Conservation (phyloP, 2,797 vertebrate genomes). For the Poeciliopsis infans region DNA sequence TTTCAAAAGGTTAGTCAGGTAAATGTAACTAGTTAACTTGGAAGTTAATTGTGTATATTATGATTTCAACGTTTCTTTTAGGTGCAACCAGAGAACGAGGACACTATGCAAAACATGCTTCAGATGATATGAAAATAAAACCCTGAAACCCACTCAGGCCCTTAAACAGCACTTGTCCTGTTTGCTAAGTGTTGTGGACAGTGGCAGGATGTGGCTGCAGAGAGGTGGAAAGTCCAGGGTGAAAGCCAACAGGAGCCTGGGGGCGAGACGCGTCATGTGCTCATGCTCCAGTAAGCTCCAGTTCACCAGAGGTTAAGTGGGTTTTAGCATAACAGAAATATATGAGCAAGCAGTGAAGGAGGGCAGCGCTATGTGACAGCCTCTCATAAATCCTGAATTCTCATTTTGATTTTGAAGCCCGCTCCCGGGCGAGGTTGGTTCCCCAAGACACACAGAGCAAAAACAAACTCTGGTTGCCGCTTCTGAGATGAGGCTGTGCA, state of each 20-base stretch:
- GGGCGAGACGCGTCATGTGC: conserved; percentile 33
- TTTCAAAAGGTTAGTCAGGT: no score
- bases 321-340: conserved; percentile 44
- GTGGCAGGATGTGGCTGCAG: conserved; percentile 47
- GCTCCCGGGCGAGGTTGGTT: conserved; percentile 17
- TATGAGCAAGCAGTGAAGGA: conserved; percentile 30
- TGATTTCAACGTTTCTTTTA: not conserved
- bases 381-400: conserved; percentile 35
- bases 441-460: conserved; percentile 37
- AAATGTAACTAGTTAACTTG: not conserved
- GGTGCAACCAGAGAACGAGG: not conserved
- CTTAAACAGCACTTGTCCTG: conserved; percentile 22
- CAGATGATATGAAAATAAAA: not conserved
- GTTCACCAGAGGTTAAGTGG: conserved; percentile 65
- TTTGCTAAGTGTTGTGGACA: conserved; percentile 32
- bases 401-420: conserved; percentile 40
- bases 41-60: not conserved
- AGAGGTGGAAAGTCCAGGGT: conserved; percentile 52
- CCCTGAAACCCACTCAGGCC: not conserved
- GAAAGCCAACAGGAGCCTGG: conserved; percentile 51
- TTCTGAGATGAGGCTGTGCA: conserved; percentile 35
- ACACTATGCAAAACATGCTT: not conserved
- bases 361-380: conserved; percentile 25
- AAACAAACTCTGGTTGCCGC: conserved; percentile 43
- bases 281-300: conserved; percentile 61